Base-by-base conservation (phyloP, 2,113 vertebrate genomes). In the Pterophyllum scalare region DNA sequence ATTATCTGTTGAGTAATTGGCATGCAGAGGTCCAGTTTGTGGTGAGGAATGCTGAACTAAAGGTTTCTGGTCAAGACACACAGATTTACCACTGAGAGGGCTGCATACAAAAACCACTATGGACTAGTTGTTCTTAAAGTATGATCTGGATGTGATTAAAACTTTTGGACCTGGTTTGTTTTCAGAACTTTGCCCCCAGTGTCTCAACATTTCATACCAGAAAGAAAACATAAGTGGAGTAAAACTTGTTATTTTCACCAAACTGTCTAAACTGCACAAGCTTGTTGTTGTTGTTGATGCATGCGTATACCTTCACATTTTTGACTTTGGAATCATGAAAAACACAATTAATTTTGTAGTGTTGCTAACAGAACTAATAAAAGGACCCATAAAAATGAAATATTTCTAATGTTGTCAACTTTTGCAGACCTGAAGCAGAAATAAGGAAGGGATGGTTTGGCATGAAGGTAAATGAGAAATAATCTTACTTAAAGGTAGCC, bases 1-100 rank as follows among this genome's bases (percentile, higher is more conserved):
- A 89, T 90, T 80, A 90, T 90, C 77, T 86, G 83, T 52, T 85
- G 75, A 84, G 75, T 92, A 92, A 94, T 93, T 92, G 91, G 83
- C 84, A 78, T 77, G 35, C 85, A 91, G 81, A 90, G 85, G 90
- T 87, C 76, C 31, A 62, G 74, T 80, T 87, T 89, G 90, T 85
- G 88, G 87, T 86, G 77, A 56, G 60, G 84, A 90, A 90, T 75
- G 83, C 72, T 81, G 77, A 92, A 81, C 72, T 74, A 7, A 57
- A 80, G 83, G 79, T 80, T 62, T 54, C 9, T 17, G 81, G 74
- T 85, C 86, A 79, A 58, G 58, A 60, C 64, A 28, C 54, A 57
- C 38, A 84, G 28, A 43, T 84, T 83, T 52, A 70, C 31, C 12
- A 5, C 12, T 28, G 31, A 56, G 20, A 20, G 3, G 17, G 19